Evolutionary conservation across 2,888 invertebrate species (phyloP).

Genomic region (Lysandra coridon): DNA sequence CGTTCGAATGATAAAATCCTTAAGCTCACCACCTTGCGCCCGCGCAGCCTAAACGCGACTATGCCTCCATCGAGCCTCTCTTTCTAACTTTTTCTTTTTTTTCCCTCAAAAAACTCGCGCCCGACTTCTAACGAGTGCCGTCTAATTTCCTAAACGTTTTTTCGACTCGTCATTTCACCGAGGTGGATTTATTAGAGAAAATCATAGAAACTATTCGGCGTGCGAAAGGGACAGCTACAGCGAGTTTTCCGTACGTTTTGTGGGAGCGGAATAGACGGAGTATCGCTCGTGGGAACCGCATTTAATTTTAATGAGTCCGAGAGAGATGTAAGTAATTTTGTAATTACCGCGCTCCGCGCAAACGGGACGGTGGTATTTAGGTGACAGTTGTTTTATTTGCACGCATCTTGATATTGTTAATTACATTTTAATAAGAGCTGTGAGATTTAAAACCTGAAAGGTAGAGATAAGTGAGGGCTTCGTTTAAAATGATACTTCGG

Average conservation of each 20-base stretch:
- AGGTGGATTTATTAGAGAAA: slow-evolving; percentile 52
- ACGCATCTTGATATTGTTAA: slow-evolving; percentile 57
- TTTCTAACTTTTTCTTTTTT: slow-evolving; percentile 75
- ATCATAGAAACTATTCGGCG: slow-evolving; percentile 48
- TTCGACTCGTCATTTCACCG: slow-evolving; percentile 62
- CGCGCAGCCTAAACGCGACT: slow-evolving; percentile 76
- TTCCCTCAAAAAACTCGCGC: slow-evolving; percentile 58
- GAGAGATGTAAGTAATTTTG: slow-evolving; percentile 70
- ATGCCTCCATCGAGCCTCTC: slow-evolving; percentile 74
- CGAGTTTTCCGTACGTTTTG: slow-evolving; percentile 55
- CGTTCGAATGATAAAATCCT: slow-evolving; percentile 76
- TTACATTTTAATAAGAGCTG: slow-evolving; percentile 67
- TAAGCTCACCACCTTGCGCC: slow-evolving; percentile 76
- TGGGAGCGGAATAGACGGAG: slow-evolving; percentile 71
- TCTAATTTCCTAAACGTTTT: slow-evolving; percentile 60
- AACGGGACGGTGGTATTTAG: slow-evolving; percentile 75
- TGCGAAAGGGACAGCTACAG: slow-evolving; percentile 58
- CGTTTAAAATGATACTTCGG: slow-evolving; percentile 21
- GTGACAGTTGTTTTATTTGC: slow-evolving; percentile 73
- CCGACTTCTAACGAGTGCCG: slow-evolving; percentile 60
- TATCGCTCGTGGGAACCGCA: slow-evolving; percentile 54
- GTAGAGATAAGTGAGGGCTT: slow-evolving; percentile 47
- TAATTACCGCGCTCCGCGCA: slow-evolving; percentile 72
- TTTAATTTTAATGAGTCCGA: slow-evolving; percentile 72
- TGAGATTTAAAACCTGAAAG: slow-evolving; percentile 39